These are phyloP conservation scores for Microtus richardsoni DNA, from an alignment of 2,113 vertebrate species.

Conservation along the genomic window DNA sequence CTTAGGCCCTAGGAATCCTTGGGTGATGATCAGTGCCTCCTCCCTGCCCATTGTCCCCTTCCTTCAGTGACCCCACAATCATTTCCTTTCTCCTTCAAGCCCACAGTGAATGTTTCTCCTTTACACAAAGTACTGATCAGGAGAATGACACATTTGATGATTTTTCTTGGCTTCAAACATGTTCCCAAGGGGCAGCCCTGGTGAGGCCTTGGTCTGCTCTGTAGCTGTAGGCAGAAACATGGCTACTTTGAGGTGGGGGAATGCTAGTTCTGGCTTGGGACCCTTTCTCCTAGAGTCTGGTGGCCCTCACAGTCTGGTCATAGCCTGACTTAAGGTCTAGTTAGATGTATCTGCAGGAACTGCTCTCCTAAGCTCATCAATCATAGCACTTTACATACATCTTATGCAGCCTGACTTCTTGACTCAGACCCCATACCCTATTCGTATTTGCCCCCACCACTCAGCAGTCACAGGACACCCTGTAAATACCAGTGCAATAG, in stretches of 20 bases:
- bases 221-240: not conserved
- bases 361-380: not conserved
- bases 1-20: not conserved
- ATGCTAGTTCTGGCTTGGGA: not conserved
- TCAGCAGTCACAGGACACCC: not conserved
- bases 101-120: not conserved
- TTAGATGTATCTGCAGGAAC: not conserved
- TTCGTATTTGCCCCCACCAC: not conserved
- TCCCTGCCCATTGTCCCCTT: not conserved
- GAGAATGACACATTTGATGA: not conserved
- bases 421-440: not conserved
- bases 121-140: not conserved
- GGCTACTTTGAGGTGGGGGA: not conserved
- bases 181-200: not conserved
- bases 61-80: not conserved
- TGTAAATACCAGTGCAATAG: slow-evolving; percentile 89
- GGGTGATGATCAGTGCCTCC: not conserved
- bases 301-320: not conserved
- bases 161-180: not conserved
- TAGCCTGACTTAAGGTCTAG: not conserved
- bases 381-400: not conserved
- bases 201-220: not conserved
- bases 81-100: not conserved
- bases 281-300: not conserved
- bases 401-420: not conserved